Conservation (phyloP, 2,888 invertebrate genomes). For the Encarsia formosa region DNA sequence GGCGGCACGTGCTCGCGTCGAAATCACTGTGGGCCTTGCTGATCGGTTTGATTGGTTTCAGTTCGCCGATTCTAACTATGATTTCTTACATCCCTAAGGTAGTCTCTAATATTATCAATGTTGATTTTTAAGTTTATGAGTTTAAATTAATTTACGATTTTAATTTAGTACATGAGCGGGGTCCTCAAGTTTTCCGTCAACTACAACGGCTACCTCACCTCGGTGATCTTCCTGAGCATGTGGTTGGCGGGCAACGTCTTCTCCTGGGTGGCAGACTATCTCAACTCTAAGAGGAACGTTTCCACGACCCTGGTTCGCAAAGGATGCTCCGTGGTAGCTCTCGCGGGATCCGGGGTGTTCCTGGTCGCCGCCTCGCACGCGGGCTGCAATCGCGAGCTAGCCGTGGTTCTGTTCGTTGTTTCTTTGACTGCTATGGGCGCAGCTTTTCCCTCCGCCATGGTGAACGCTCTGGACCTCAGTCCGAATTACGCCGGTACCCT, state of each 20-base stretch:
- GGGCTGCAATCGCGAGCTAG: slow-evolving; percentile 49
- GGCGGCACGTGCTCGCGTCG: slow-evolving; percentile 51
- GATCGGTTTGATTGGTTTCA: slow-evolving; percentile 55
- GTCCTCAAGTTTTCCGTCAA: slow-evolving; percentile 50
- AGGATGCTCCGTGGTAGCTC: slow-evolving; percentile 52
- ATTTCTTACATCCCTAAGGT: slow-evolving; percentile 50
- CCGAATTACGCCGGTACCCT: slow-evolving; percentile 54
- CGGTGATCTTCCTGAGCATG: slow-evolving; percentile 52
- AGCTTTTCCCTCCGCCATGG: slow-evolving; percentile 53
- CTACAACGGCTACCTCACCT: slow-evolving; percentile 50
- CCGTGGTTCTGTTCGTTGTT: slow-evolving; percentile 42
- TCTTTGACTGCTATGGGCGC: slow-evolving; percentile 52
- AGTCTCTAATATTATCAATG: too few relatives aligned
- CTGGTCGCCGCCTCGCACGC: slow-evolving; percentile 54
- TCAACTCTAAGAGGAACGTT: slow-evolving; percentile 43
- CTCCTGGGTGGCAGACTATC: slow-evolving; percentile 50
- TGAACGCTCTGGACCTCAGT: slow-evolving; percentile 52
- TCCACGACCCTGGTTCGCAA: slow-evolving; percentile 51
- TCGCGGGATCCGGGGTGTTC: slow-evolving; percentile 52
- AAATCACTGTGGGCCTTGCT: slow-evolving; percentile 71
- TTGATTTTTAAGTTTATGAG: too few relatives aligned
- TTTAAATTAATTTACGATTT: neutral
- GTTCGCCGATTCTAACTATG: slow-evolving; percentile 49
- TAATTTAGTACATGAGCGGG: slow-evolving; percentile 46
- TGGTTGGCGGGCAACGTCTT: slow-evolving; percentile 49